phyloP scores from a whole-genome alignment of 2,113 vertebrate genomes.

The Apeltes quadracus region DNA sequence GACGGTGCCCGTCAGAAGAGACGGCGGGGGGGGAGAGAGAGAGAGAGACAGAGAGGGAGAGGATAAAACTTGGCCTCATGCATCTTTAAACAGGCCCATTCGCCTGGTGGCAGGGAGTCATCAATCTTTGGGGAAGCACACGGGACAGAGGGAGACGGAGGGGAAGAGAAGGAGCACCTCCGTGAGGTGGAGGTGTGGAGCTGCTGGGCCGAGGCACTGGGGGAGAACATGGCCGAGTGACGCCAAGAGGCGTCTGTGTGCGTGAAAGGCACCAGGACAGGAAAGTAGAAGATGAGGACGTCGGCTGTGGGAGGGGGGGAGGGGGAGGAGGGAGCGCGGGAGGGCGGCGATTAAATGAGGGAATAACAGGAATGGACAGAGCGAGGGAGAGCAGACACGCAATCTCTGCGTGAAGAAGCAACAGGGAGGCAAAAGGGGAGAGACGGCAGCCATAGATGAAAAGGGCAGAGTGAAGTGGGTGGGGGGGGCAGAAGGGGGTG shows the following conservation, averaged over 20 bases:
- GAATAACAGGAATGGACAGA: conserved; percentile 35
- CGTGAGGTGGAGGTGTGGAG: conserved; percentile 64
- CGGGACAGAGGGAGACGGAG: conserved; percentile 56
- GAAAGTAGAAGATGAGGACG: conserved; percentile 10
- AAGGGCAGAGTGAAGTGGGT: conserved; percentile 65
- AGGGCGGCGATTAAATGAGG: conserved; percentile 44
- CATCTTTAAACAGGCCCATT: conserved; percentile 81
- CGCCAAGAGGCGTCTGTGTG: conserved; percentile 37
- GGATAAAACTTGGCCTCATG: conserved; percentile 75
- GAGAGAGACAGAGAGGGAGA: conserved; percentile 13
- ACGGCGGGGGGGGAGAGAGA: background rate
- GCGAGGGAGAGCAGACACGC: conserved; percentile 44
- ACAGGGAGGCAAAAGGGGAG: conserved; percentile 57
- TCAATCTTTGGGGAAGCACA: conserved; percentile 80
- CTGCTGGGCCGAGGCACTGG: conserved; percentile 46
- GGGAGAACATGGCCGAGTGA: conserved; percentile 45
- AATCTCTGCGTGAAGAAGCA: conserved; percentile 44
- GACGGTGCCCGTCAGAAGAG: conserved; percentile 38
- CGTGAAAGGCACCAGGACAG: too few species aligned
- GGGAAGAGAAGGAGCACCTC: conserved; percentile 57
- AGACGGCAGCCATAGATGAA: conserved; percentile 61
- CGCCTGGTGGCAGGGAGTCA: conserved; percentile 74
- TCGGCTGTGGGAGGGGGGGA: background rate
- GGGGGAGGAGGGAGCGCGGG: conserved; percentile 3
- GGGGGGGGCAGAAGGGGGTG: conserved; percentile 36